Base-by-base conservation (phyloP, 2,113 vertebrate genomes). In the Tringa solitaria region DNA sequence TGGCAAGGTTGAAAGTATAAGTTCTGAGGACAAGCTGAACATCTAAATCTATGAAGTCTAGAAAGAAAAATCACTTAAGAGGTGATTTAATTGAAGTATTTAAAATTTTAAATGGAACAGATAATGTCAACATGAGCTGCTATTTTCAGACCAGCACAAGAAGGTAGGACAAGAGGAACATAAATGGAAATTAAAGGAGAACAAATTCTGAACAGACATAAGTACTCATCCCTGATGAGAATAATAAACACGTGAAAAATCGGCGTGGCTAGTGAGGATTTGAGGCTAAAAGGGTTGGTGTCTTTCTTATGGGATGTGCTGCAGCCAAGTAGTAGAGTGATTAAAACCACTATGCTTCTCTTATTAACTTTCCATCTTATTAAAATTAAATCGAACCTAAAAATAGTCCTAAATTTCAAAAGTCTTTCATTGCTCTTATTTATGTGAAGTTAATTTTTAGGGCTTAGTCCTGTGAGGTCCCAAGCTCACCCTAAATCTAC, bases 11-110 rank as follows among this genome's bases (percentile, higher is more conserved):
- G 97, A 97, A 97, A 89, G 90, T 41, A 54, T 73, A 87, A 93
- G 84, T 60, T 96, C 74, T 89, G 87, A 97, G 89, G 94, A 96
- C 89, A 94, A 95, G 93, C 28, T 77, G 84, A 95, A 94, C 76
- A 94, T 84, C 92, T 93, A 82, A 87, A 96, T 96, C 79, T 92
- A 45, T 79, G 91, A 95, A 90, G 51, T 95, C 64, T 88, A 91
- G 78, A 84, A 95, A 95, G 94, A 94, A 95, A 96, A 96, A 95
- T 87, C 70, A 88, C 90, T 93, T 93, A 96, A 96, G 68, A 93
- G 93, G 73, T 96, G 94, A 96, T 97, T 97, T 91, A 97, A 95
- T 97, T 97, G 74, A 97, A 97, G 93, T 90, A 94, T 97, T 98
- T 96, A 94, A 96, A 94, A 82, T 95, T 95, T 97, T 96, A 96